Evolutionary conservation across 2,797 vertebrate genomes (phyloP), one percentile per base, ranked within the genome.

Genomic region (Salmo trutta): DNA sequence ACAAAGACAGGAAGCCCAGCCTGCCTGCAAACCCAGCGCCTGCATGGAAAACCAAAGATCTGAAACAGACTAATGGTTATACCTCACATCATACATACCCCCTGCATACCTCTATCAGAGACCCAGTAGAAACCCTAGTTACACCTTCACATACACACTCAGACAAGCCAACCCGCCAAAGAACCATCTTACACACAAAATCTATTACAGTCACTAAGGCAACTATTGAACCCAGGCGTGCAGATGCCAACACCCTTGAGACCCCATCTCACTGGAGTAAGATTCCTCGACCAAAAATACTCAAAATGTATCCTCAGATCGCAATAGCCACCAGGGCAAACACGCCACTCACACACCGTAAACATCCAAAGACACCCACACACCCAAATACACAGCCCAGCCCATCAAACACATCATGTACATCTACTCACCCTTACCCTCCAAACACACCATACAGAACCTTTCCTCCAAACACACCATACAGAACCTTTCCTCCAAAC

Each of bases 131-230:
- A 53, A 85, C 83, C 73, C 52, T 83, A 71, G 73, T 65, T 54
- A 75, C 65, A 78, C 53, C 82, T 21, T 76, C 73, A 72, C 81
- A 79, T 5, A 77, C 73, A 71, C 76, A 80, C 16, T 47, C 75
- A 16, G 56, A 67, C 1, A 74, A 75, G 24, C 62, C 77, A 17
- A 65, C 66, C 4, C 80, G 76, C 69, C 75, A 81, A 47, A 74
- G 81, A 77, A 73, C 85, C 7, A 14, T 81, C 73, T 8, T 81
- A 7, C 83, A 87, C 16, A 75, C 89, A 59, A 89, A 87, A 83
- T 83, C 78, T 5, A 69, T 86, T 80, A 91, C 85, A 0, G 77
- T 91, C 79, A 90, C 90, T 12, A 84, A 89, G 83, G 90, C 88
- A 12, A 88, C 84, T 2, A 90, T 88, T 65, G 90, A 92, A 83